Percentiles rank a stretch among this genome's conserved stretches.
Conservation (phyloP, 2,888 invertebrate genomes). For the Tubulanus polymorphus region DNA sequence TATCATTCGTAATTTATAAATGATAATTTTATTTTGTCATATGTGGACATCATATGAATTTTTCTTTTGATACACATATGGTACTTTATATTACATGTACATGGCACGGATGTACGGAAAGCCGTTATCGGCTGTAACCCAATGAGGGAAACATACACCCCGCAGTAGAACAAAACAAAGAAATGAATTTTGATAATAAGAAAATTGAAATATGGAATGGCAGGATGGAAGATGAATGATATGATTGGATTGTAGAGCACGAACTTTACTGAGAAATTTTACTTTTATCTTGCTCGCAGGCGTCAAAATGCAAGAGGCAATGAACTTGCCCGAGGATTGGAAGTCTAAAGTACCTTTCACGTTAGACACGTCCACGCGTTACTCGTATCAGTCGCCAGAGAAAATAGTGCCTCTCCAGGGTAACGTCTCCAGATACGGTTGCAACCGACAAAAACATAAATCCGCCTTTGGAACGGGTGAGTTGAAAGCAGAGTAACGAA, state of each 20-base stretch:
- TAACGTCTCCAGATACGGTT: slow-evolving; percentile 36
- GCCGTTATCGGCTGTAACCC: too few relatives aligned
- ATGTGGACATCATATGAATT: too few relatives aligned
- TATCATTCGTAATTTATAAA: too few relatives aligned
- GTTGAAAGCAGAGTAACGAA: slow-evolving; percentile 9
- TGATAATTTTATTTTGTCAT: too few relatives aligned
- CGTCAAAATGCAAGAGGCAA: slow-evolving; percentile 33
- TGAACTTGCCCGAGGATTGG: slow-evolving; percentile 37
- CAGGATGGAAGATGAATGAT: not conserved
- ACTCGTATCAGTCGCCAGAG: slow-evolving; percentile 33
- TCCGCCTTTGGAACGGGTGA: slow-evolving; percentile 36
- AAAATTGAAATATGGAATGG: not conserved
- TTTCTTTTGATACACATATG: too few relatives aligned
- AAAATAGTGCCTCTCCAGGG: slow-evolving; percentile 27
- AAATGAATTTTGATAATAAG: too few relatives aligned
- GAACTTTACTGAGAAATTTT: not conserved
- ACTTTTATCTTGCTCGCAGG: slow-evolving; percentile 20
- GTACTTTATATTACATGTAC: too few relatives aligned
- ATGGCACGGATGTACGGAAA: too few relatives aligned
- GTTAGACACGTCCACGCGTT: slow-evolving; percentile 32
- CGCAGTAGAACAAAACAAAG: too few relatives aligned
- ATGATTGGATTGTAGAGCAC: not conserved
- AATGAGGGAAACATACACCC: too few relatives aligned
- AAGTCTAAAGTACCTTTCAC: slow-evolving; percentile 34
- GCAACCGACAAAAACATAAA: slow-evolving; percentile 32